Evolutionary conservation across 2,888 invertebrate genomes (phyloP), one percentile per base, ranked within the genome.

Genomic region (Scelioninae gen. 2): DNA sequence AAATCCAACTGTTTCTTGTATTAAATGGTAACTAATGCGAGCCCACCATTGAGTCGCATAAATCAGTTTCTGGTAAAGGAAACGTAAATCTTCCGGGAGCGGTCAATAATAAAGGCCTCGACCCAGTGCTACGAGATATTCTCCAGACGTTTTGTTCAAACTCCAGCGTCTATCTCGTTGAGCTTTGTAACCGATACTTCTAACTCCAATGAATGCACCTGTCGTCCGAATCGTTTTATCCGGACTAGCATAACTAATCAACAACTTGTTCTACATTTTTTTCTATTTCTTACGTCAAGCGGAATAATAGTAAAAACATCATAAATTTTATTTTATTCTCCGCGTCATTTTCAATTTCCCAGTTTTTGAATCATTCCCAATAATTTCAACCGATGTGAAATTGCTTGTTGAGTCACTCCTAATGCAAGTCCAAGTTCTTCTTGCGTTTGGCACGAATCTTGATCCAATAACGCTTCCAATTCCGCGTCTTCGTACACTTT

Each of bases 51-150:
- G 50, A 37, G 52, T 41, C 52, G 63, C 57, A 73, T 73, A 73
- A 67, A 73, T 73, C 72, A 73, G 57, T 73, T 73, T 61, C 50
- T 57, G 35, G 41, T 50, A 73, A 73, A 45, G 48, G 67, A 33
- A 19, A 61, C 50, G 50, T 68, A 73, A 68, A 73, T 63, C 67
- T 63, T 70, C 35, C 25, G 4, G 43, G 10, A 19, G 37, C 15
- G 46, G 43, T 53, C 65, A 65, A 73, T 73, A 73, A 65, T 61
- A 67, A 67, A 67, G 35, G 55, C 28, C 41, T 25, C 11, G 39
- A 13, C 11, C 11, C 22, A 19, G 19, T 31, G 39, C 48, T 43
- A 55, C 50, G 43, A 50, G 64, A 58, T 58, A 52, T 45, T 58
- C 61, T 39, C 10, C 39, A 13, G 45, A 15, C 48, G 61, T 69